These are phyloP conservation scores for Acanthopagrus latus DNA, from an alignment of 2,797 vertebrate genomes.

Conservation along the genomic window DNA sequence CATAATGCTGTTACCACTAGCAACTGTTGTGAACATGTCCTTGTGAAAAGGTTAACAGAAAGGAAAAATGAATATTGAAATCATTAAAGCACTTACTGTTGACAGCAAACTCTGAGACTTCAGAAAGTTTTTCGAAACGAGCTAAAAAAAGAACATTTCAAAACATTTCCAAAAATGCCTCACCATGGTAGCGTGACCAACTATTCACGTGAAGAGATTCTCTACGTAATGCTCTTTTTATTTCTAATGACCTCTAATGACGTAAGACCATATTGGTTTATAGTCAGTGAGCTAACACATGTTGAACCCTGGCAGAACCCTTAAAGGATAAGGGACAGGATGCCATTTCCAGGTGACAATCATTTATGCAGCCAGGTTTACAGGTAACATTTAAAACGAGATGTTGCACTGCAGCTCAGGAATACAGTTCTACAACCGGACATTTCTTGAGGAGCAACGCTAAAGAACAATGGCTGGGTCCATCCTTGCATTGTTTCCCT, in stretches of 20 bases:
- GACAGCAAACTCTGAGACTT: background rate
- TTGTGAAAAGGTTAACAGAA: background rate
- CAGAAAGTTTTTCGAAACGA: background rate
- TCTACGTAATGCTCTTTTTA: background rate
- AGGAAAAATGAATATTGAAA: conserved; percentile 19
- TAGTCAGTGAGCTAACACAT: background rate
- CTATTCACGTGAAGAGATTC: background rate
- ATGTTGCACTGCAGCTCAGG: conserved; percentile 8
- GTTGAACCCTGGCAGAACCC: background rate
- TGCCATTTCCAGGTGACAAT: conserved; percentile 10
- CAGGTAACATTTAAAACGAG: conserved; percentile 24
- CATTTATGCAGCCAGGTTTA: conserved; percentile 18
- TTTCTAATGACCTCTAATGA: background rate
- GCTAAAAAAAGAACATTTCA: background rate
- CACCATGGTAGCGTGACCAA: background rate
- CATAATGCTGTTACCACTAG: background rate
- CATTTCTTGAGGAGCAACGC: conserved; percentile 57
- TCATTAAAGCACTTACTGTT: background rate
- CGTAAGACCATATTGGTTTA: background rate
- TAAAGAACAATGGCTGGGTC: conserved; percentile 74
- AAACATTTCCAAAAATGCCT: background rate
- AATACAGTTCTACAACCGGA: conserved; percentile 38
- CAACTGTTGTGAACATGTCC: background rate
- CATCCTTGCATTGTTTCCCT: conserved; percentile 78
- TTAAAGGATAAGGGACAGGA: background rate